Evolutionary conservation across 1,140 invertebrate species (phyloP).

Genomic region (Holotrichia oblita): DNA sequence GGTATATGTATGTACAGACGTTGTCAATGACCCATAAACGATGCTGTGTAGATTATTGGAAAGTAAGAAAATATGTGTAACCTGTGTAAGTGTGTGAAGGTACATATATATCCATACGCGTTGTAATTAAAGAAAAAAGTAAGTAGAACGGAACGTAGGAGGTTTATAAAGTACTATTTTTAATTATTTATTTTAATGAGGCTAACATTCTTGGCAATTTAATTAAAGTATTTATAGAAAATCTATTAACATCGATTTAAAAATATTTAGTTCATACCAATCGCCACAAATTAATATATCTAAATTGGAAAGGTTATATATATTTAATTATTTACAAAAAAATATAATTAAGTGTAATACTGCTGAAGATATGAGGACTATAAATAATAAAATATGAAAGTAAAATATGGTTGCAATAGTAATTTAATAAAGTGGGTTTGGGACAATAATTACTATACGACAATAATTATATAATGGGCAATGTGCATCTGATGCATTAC

Average conservation of each 20-base stretch:
- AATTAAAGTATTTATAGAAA: constrained; percentile 4
- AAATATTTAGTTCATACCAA: neutral
- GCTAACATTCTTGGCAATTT: neutral
- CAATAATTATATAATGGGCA: too few relatives aligned
- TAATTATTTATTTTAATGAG: constrained; percentile 10
- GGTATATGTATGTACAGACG: neutral
- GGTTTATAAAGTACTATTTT: constrained; percentile 2
- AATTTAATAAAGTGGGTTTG: too few relatives aligned
- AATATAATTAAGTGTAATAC: too few relatives aligned
- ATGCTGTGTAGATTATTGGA: neutral
- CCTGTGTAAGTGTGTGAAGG: neutral
- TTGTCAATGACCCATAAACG: constrained; percentile 5
- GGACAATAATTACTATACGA: too few relatives aligned
- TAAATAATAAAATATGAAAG: too few relatives aligned
- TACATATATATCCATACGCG: neutral
- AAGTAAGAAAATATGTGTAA: neutral
- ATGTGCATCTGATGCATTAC: too few relatives aligned
- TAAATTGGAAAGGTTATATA: neutral
- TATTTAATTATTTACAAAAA: too few relatives aligned
- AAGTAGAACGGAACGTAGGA: constrained; percentile 11
- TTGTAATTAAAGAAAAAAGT: constrained; percentile 8
- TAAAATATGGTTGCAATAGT: too few relatives aligned
- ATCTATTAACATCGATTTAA: neutral
- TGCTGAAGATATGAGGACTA: too few relatives aligned
- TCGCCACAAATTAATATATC: neutral